Conservation (phyloP, 2,113 vertebrate genomes). For the Tricholaema leucomelas region DNA sequence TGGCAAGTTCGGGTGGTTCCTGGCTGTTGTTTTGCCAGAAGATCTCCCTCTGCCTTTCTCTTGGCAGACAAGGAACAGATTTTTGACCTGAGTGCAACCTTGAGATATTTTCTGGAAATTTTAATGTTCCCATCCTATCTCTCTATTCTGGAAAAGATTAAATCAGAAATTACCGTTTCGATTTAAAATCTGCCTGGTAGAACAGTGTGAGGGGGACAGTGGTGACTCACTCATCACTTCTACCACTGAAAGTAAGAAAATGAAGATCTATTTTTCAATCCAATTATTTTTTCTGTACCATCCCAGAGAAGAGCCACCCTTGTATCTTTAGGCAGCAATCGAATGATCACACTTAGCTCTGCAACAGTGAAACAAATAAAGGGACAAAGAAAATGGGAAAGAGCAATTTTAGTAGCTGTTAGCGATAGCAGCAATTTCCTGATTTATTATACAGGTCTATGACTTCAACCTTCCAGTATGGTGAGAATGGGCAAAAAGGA, state of each 20-base stretch:
- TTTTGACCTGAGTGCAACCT: background rate
- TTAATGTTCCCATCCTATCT: background rate
- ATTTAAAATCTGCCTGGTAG: background rate
- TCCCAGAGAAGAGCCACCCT: background rate
- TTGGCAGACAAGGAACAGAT: background rate
- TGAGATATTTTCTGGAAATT: background rate
- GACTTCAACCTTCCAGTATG: background rate
- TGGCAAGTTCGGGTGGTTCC: background rate
- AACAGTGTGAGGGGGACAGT: background rate
- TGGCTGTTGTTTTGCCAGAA: background rate
- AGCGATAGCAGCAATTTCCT: background rate
- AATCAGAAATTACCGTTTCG: background rate
- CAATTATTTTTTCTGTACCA: background rate
- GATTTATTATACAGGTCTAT: background rate
- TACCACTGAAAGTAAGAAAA: background rate
- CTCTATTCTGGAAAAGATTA: background rate
- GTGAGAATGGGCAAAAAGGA: background rate
- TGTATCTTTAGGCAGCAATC: background rate
- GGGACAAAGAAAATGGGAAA: background rate
- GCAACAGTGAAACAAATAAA: background rate
- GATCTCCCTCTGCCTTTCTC: background rate
- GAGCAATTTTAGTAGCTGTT: background rate
- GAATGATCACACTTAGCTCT: background rate
- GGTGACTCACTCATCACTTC: background rate
- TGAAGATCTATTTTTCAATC: background rate